Percentiles rank a stretch among this genome's conserved stretches.
Evolutionary conservation across 2,888 invertebrate species (phyloP).

Genomic region (Chalcis sispes): DNA sequence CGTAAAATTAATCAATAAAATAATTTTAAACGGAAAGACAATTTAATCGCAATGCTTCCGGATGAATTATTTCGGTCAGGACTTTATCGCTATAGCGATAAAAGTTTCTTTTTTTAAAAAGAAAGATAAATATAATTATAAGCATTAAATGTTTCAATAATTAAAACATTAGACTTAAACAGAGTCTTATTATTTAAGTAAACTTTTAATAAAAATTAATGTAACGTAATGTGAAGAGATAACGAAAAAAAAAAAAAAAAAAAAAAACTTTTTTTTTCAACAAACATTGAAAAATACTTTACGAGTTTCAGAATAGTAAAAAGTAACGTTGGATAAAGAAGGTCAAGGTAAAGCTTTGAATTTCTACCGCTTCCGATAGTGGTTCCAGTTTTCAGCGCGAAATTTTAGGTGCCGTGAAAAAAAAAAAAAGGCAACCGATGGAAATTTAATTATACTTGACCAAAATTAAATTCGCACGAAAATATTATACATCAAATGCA

Average conservation of each 20-base stretch:
- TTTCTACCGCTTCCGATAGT: conserved; percentile 24
- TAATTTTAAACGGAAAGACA: conserved; percentile 2
- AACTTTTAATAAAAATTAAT: no score
- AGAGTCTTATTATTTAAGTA: no score
- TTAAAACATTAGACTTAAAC: no score
- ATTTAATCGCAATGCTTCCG: conserved; percentile 15
- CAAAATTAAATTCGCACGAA: no score
- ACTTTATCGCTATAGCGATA: conserved; percentile 38
- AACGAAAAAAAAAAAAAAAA: no score
- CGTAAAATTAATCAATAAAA: no score
- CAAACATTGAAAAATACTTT: background rate
- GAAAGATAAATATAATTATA: background rate
- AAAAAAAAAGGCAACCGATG: no score
- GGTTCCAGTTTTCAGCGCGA: conserved; percentile 7
- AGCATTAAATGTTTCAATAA: background rate
- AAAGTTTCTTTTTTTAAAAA: background rate
- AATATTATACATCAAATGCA: no score
- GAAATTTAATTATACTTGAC: no score
- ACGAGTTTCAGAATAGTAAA: conserved; percentile 7
- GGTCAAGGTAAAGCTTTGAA: conserved; percentile 41
- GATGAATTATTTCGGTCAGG: conserved; percentile 19
- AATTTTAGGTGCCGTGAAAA: no score
- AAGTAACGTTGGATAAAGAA: conserved; percentile 23
- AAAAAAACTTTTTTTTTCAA: background rate
- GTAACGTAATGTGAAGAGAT: background rate